Percentiles rank a stretch among this genome's conserved stretches.
These are phyloP conservation scores for Lacanobia oleracea DNA, from an alignment of 2,888 invertebrate species.

Conservation along the genomic window DNA sequence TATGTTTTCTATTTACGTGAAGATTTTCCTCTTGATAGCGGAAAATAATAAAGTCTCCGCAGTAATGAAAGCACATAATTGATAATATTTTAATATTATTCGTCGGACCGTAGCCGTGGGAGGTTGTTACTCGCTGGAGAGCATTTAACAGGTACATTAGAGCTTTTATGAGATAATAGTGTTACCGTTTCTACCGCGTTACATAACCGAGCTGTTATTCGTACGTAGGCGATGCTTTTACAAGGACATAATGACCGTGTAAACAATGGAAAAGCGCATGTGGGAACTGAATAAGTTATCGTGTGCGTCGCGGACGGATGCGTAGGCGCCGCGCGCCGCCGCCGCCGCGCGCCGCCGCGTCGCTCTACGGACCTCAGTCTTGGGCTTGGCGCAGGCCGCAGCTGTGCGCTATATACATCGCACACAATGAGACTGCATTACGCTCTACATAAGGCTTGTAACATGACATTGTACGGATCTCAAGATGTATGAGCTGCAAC, in stretches of 20 bases:
- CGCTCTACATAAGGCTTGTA: constrained; percentile 36
- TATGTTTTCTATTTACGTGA: constrained; percentile 11
- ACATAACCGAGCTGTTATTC: constrained; percentile 25
- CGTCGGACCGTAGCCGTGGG: constrained; percentile 32
- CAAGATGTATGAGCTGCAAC: constrained; percentile 37
- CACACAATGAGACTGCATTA: constrained; percentile 50
- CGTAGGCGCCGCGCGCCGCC: constrained; percentile 73
- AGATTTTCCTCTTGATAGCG: constrained; percentile 6
- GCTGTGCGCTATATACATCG: constrained; percentile 36
- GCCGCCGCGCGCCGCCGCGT: constrained; percentile 58
- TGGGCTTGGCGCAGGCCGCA: constrained; percentile 46
- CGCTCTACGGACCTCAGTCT: constrained; percentile 29
- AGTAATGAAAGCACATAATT: constrained; percentile 25
- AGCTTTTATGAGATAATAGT: constrained; percentile 53
- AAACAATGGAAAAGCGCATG: constrained; percentile 74
- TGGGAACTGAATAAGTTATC: constrained; percentile 71
- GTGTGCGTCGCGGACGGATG: constrained; percentile 72
- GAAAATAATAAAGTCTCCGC: constrained; percentile 23
- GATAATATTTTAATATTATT: constrained; percentile 45
- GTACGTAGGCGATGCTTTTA: constrained; percentile 45
- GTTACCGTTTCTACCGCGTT: constrained; percentile 47
- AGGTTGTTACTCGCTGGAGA: constrained; percentile 47
- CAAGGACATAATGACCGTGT: constrained; percentile 60
- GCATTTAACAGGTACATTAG: constrained; percentile 45
- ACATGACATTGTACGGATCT: constrained; percentile 48